Base-by-base conservation (phyloP, 2,797 vertebrate species). In the Aplochiton taeniatus region DNA sequence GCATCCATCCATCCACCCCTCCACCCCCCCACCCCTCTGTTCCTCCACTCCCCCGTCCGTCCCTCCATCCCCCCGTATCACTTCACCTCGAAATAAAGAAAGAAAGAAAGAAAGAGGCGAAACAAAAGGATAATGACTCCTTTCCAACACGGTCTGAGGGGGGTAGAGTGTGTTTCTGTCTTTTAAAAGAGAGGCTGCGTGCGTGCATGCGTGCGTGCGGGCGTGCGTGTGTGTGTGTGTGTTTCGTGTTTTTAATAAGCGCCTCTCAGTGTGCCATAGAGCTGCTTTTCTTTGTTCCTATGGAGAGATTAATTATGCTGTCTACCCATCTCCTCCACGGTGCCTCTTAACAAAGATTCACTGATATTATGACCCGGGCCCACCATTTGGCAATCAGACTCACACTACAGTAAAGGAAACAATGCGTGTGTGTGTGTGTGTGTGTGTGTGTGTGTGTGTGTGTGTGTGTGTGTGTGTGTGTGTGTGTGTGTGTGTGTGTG, bases 281-380 rank as follows among this genome's bases (percentile, higher is more conserved):
- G 96, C 95, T 92, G 94, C 94, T 94, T 96, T 83, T 95, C 96
- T 98, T 99, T 98, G 96, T 98, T 98, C 96, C 96, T 97, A 98
- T 96, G 95, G 94, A 94, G 97, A 98, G 96, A 99, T 99, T 98
- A 99, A 98, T 99, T 99, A 99, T 97, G 95, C 96, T 99, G 97
- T 98, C 97, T 98, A 94, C 86, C 91, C 94, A 93, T 96, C 95
- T 96, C 96, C 96, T 31, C 31, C 31, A 31, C 31, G 96, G 95
- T 95, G 95, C 95, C 96, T 95, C 96, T 97, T 98, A 98, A 98
- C 96, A 97, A 98, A 98, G 97, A 99, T 98, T 97, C 96, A 97
- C 94, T 96, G 96, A 99, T 98, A 98, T 97, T 97, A 96, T 95
- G 95, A 94, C 80, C 78, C 88, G 92, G 94, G 93, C 94, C 31